A percentile compares a stretch with the other conserved stretches of the same genome.
Conservation (phyloP, 1,140 invertebrate genomes). For the Plectrocnemia conspersa region DNA sequence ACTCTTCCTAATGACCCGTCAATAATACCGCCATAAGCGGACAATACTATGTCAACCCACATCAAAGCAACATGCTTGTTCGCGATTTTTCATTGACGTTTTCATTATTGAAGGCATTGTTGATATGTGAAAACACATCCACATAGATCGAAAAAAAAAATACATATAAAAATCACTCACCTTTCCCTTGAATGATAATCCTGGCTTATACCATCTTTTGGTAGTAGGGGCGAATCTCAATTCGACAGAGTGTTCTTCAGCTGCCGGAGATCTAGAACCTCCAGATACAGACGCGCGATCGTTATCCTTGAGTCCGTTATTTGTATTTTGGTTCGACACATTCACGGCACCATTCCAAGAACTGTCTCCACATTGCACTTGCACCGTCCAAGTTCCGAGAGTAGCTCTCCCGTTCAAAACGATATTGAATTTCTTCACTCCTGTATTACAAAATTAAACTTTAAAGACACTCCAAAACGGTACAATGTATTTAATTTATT, state of each 20-base stretch:
- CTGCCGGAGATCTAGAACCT: constrained; percentile 47
- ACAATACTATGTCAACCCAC: too few relatives aligned
- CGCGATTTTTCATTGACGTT: too few relatives aligned
- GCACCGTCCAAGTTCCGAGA: constrained; percentile 53
- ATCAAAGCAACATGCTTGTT: too few relatives aligned
- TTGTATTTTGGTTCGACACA: constrained; percentile 37
- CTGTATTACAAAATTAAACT: constrained; percentile 40
- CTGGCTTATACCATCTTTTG: constrained; percentile 59
- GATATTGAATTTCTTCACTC: constrained; percentile 53
- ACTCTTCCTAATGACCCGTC: too few relatives aligned
- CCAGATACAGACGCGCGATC: constrained; percentile 33
- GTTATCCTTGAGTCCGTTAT: background rate
- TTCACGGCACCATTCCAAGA: constrained; percentile 48
- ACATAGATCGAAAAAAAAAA: constrained; percentile 1
- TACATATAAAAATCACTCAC: constrained; percentile 41
- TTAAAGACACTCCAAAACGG: background rate
- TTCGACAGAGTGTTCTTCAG: constrained; percentile 62
- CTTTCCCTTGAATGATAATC: constrained; percentile 59
- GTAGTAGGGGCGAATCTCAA: constrained; percentile 59
- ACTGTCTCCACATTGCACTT: constrained; percentile 55
- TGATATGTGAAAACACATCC: background rate
- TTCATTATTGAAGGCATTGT: too few relatives aligned
- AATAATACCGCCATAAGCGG: too few relatives aligned
- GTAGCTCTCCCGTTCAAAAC: constrained; percentile 50
- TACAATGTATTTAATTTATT: background rate